Evolutionary conservation across 2,113 vertebrate species (phyloP).

Genomic region (Ursus arctos): DNA sequence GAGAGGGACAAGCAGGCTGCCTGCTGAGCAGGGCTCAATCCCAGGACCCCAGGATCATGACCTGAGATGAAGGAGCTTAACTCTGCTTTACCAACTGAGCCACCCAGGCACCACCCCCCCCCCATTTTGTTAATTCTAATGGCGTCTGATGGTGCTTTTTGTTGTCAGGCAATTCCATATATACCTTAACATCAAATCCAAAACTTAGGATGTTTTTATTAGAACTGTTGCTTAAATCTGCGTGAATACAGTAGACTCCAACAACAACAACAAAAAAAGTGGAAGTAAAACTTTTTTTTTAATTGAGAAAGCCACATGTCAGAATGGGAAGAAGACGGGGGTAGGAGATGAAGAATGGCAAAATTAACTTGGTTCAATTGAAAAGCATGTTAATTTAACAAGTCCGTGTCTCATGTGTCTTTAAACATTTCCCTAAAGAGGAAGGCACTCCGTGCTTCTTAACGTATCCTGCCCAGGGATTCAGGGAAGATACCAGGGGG

Average conservation of each 20-base stretch:
- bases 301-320: neutral
- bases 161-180: neutral
- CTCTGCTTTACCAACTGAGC: too few relatives aligned
- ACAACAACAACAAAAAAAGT: neutral
- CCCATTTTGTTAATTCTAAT: neutral
- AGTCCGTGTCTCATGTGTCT: neutral
- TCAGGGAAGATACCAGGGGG: neutral
- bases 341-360: neutral
- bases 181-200: neutral
- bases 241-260: neutral
- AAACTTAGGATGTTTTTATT: neutral
- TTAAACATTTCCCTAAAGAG: neutral
- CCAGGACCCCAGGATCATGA: too few relatives aligned
- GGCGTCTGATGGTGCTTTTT: neutral
- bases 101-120: too few relatives aligned
- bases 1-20: too few relatives aligned
- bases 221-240: constrained; percentile 21
- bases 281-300: neutral
- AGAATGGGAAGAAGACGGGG: neutral
- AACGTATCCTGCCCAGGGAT: neutral
- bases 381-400: neutral
- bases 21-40: too few relatives aligned
- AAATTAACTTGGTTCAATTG: constrained; percentile 9
- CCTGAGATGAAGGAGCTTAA: too few relatives aligned
- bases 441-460: neutral